Percentiles rank a stretch among this genome's conserved stretches.
phyloP scores from a whole-genome alignment of 2,888 invertebrate species.

The Acronicta alni region DNA sequence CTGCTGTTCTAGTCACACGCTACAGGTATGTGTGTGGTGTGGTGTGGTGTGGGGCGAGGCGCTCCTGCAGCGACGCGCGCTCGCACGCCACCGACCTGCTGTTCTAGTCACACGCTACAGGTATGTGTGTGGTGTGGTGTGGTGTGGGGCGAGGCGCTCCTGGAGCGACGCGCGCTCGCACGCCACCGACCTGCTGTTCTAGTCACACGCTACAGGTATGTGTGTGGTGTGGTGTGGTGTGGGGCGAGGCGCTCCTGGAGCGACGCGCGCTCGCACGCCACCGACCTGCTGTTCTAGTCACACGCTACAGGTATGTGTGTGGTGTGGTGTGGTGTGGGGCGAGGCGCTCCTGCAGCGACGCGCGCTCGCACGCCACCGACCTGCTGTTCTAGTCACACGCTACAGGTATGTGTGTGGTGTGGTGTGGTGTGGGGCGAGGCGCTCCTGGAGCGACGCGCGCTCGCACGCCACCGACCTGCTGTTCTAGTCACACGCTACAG shows the following conservation, averaged over 20 bases:
- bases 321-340: neutral
- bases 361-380: slow-evolving; percentile 62
- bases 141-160: too few relatives aligned
- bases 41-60: too few relatives aligned
- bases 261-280: neutral
- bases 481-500: slow-evolving; percentile 64
- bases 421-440: slow-evolving; percentile 50
- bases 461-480: slow-evolving; percentile 77
- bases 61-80: neutral
- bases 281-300: slow-evolving; percentile 5
- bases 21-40: slow-evolving; percentile 5
- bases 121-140: neutral
- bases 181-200: slow-evolving; percentile 5
- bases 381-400: slow-evolving; percentile 75
- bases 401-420: slow-evolving; percentile 27
- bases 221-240: neutral
- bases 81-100: neutral
- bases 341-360: slow-evolving; percentile 20
- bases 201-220: slow-evolving; percentile 24
- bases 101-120: slow-evolving; percentile 1
- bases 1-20: slow-evolving; percentile 13
- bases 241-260: neutral
- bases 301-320: slow-evolving; percentile 29
- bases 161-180: slow-evolving; percentile 2
- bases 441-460: slow-evolving; percentile 78